Evolutionary conservation across 1,140 invertebrate species (phyloP), one percentile per base, ranked within the genome.

Genomic region (Drosophila biarmipes): DNA sequence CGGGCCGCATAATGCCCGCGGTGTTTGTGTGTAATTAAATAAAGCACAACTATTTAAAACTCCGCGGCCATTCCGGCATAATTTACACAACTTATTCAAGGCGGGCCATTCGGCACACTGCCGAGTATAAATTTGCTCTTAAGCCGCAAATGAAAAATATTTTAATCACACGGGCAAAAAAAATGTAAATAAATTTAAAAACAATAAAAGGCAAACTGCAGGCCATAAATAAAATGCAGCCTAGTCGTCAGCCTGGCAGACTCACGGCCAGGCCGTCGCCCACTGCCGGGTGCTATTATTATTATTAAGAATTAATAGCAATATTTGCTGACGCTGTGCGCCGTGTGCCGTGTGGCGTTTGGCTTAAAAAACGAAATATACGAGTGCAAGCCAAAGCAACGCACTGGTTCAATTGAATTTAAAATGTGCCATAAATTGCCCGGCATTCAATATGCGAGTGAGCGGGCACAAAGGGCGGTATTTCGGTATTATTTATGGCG

Each of bases 221-320:
- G 40, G 45, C 57, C 63, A 77, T 77, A 77, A 77, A 77, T 77
- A 75, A 75, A 75, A 42, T 54, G 72, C 73, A 75, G 73, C 45
- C 61, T 67, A 67, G 49, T 38, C 72, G 37, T 67, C 61, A 73
- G 29, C 43, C 14, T 15, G 21, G 19, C 49, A 38, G 42, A 14
- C 27, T 48, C n/a, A 40, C 29, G 35, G 7, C 6, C 55, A 14
- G 56, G 34, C 42, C 19, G 51, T 40, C 7, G n/a, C 49, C 24
- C 58, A 19, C 8, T 11, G 17, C 40, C 29, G 37, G 40, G 24
- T 74, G 40, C 40, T 75, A 74, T 74, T 72, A 48, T 68, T 77
- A 69, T 75, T 86, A 67, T 81, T 87, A 74, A 78, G 80, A 72
- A 86, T 87, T 87, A 86, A 86, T 86, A 86, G 67, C 77, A 77